Base-by-base conservation (phyloP, 37 sponge, comb jelly and placozoan species). In the Tethya wilhelma region DNA sequence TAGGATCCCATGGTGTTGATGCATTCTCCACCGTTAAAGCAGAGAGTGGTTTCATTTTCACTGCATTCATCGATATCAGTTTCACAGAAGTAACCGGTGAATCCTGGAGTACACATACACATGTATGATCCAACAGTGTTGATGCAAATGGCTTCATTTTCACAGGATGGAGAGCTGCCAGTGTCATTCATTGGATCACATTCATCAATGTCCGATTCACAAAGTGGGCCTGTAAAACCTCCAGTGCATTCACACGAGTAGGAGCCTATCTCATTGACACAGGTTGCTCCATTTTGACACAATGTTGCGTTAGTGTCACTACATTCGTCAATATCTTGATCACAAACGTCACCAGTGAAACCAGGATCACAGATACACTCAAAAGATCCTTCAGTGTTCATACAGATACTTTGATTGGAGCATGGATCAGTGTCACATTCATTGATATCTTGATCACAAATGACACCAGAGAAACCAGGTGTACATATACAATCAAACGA, bases 51-150 rank as follows among this genome's bases (percentile, higher is more conserved):
- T 81, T 81, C 44, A 57, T 8, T 7, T 1, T 38, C 28, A 1
- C 0, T 19, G 38, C 90, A 89, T 38, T 89, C 64, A 31, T 92
- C 78, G 29, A 92, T 79, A 30, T 77, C 74, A 0, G 34, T 17
- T 2, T 67, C 64, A 79, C 93, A 92, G 67, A 44, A 39, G 2
- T 11, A 14, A 11, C 87, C 87, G 1, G 87, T 90, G 32, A 20
- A 90, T 12, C 79, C 83, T 25, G 62, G 29, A 25, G 40, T 71
- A 40, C 94, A 93, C 0, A 36, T 4, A 64, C 94, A 93, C 29
- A 17, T 43, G 38, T 74, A 92, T 22, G 23, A 37, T 1, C 20
- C 45, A 14, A 44, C 25, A 0, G 4, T 6, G 25, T 81, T 39
- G 6, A 2, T 23, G 36, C 81, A 40, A 49, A 14, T 49, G 4